Evolutionary conservation across 2,888 invertebrate species (phyloP), one percentile per base, ranked within the genome.

Genomic region (Sminthurinus aureus): DNA sequence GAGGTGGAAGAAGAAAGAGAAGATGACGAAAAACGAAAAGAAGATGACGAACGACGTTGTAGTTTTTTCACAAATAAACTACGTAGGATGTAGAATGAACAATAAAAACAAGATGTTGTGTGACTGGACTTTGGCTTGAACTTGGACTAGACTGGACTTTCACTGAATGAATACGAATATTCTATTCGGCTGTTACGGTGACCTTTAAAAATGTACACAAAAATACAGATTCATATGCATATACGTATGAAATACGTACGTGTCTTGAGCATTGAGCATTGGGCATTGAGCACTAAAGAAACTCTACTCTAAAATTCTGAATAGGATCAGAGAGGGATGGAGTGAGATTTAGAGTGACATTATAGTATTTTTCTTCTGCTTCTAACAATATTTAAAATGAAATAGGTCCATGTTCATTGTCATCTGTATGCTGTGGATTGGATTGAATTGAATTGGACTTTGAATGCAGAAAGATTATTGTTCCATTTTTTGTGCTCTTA

Each of bases 321-420:
- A 58, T 58, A 58, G 58, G 58, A 58, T 58, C 58, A 58, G 58
- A 58, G 58, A 58, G 58, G 38, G 38, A 38, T 38, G 38, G 38
- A 38, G 38, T 38, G 38, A 38, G 38, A 38, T 38, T 38, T 4
- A 58, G 58, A 58, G 58, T 58, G 58, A 58, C 58, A 58, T 18
- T 2, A 58, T 58, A 58, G 58, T 58, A 58, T 18, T 58, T 6
- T 58, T 38, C 38, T 38, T 38, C 38, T 38, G 6, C 38, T 38
- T 38, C 38, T 58, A 73, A 67, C 15, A 38, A 73, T 22, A 20
- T 22, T 81, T 24, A 74, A 64, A 81, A 81, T 66, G 74, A 50
- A 75, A 38, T 38, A 38, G 38, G 38, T 38, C 38, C 38, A 38
- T 38, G 38, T 81, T 74, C 73, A 81, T 81, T 81, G 81, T 81